A percentile compares a stretch with the other conserved stretches of the same genome.
Conservation (phyloP, 2,113 vertebrate species). For the Bos taurus region DNA sequence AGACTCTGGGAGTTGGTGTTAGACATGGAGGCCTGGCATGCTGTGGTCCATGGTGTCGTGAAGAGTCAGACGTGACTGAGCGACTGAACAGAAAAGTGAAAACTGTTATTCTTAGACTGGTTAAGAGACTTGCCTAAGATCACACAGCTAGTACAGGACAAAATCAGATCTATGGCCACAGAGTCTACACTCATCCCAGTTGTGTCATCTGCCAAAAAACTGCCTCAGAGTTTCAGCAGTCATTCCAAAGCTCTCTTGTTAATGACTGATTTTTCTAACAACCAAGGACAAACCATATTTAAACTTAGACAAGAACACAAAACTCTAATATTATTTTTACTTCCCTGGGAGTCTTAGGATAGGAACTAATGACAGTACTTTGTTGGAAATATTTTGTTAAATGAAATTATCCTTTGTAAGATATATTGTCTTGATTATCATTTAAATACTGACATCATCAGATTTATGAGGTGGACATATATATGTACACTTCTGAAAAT, state of each 20-base stretch:
- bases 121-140: neutral
- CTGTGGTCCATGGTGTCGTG: rapidly evolving
- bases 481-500: neutral
- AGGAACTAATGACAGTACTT: neutral
- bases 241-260: neutral
- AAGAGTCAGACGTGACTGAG: rapidly evolving
- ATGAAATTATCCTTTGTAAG: neutral
- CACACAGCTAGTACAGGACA: neutral
- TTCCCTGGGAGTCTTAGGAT: neutral
- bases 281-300: neutral
- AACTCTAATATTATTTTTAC: neutral
- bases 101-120: neutral
- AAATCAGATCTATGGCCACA: neutral
- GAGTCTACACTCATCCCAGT: neutral
- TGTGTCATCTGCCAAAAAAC: neutral
- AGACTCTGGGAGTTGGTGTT: neutral
- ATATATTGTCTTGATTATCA: neutral
- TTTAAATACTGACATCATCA: neutral
- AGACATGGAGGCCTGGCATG: neutral
- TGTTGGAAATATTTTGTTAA: neutral
- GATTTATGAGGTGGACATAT: neutral
- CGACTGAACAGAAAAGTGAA: neutral
- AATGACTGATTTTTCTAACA: neutral
- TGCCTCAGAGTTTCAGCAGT: neutral
- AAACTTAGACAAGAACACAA: neutral